Evolutionary conservation across 2,888 invertebrate genomes (phyloP).

Genomic region (Nymphalis urticae): DNA sequence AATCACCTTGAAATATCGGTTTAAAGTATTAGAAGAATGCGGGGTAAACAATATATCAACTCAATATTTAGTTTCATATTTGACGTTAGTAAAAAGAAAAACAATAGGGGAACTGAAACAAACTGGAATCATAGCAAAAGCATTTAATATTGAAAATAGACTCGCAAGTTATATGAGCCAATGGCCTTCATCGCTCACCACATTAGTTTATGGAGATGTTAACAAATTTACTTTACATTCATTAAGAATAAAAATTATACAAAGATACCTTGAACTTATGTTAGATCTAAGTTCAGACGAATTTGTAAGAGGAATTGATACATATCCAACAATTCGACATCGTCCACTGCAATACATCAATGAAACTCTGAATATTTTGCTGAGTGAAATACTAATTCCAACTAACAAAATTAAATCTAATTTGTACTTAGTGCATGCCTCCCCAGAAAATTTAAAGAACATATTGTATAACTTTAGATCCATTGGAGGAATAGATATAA

Average conservation of each 20-base stretch:
- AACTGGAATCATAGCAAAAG: conserved; percentile 48
- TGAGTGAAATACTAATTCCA: conserved; percentile 62
- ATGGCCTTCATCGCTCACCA: conserved; percentile 76
- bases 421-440: conserved; percentile 68
- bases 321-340: conserved; percentile 74
- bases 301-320: conserved; percentile 63
- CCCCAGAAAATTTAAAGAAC: conserved; percentile 68
- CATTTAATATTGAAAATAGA: conserved; percentile 67
- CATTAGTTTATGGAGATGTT: conserved; percentile 61
- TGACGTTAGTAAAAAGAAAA: conserved; percentile 59
- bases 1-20: conserved; percentile 63
- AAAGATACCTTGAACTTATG: conserved; percentile 69
- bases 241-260: conserved; percentile 68
- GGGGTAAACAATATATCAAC: conserved; percentile 57
- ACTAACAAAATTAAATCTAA: conserved; percentile 69
- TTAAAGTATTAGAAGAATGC: conserved; percentile 69
- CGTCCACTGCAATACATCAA: conserved; percentile 67
- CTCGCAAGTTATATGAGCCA: conserved; percentile 70
- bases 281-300: conserved; percentile 66
- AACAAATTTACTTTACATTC: conserved; percentile 55
- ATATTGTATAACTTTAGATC: conserved; percentile 59
- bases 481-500: conserved; percentile 71
- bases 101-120: conserved; percentile 61
- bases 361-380: conserved; percentile 63
- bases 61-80: conserved; percentile 53